Evolutionary conservation across 2,113 vertebrate species (phyloP).

Genomic region (Philantomba maxwellii): DNA sequence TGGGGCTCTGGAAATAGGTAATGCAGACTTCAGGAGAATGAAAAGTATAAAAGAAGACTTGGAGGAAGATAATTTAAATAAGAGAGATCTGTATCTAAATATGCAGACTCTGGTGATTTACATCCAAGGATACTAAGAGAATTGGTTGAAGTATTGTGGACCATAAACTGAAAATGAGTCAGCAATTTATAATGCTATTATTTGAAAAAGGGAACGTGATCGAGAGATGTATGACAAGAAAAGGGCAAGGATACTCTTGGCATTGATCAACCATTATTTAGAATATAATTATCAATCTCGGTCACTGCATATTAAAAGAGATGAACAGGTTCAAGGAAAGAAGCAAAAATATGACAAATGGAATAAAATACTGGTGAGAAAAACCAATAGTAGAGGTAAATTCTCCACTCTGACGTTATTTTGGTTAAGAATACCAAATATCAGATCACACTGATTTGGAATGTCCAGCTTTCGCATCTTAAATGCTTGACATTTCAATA

Average conservation of each 20-base stretch:
- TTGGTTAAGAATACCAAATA: background rate
- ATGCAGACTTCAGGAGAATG: background rate
- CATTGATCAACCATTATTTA: background rate
- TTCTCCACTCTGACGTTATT: background rate
- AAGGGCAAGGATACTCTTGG: background rate
- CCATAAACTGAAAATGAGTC: constrained; percentile 45
- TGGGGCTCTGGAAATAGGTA: background rate
- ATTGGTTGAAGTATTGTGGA: background rate
- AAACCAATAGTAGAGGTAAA: background rate
- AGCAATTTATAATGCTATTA: constrained; percentile 50
- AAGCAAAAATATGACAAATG: background rate
- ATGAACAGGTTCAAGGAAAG: background rate
- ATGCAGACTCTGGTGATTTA: background rate
- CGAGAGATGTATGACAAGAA: background rate
- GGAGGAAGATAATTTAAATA: background rate
- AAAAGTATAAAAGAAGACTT: background rate
- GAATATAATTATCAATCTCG: background rate
- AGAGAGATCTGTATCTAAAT: background rate
- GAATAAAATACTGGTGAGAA: background rate
- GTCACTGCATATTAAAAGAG: background rate
- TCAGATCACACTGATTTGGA: background rate
- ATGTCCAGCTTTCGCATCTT: background rate
- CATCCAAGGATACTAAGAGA: constrained; percentile 24
- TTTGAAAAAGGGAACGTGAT: constrained; percentile 19
- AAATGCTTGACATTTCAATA: background rate